Conservation (phyloP, 1,140 invertebrate species). For the Trichoplusia ni region DNA sequence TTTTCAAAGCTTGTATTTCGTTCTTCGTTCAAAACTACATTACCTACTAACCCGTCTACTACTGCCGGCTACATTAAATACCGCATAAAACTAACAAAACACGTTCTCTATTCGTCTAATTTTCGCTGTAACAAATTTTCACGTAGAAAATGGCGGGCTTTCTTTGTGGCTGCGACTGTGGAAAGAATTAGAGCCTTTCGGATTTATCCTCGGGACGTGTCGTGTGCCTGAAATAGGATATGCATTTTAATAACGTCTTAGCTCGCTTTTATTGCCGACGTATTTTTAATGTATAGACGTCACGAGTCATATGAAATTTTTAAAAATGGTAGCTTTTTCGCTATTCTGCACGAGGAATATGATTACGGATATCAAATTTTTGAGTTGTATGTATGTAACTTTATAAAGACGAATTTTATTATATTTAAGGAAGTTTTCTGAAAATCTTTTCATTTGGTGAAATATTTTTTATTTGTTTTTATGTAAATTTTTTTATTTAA, state of each 20-base stretch:
- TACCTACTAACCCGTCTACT: not conserved
- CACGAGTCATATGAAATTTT: constrained; percentile 12
- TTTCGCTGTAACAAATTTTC: constrained; percentile 16
- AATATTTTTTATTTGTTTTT: too few relatives aligned
- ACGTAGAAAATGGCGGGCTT: constrained; percentile 3
- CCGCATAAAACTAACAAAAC: constrained; percentile 4
- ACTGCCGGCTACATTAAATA: not conserved
- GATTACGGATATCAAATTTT: not conserved
- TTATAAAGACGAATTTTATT: too few relatives aligned
- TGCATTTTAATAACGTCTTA: constrained; percentile 34
- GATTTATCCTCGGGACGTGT: constrained; percentile 29
- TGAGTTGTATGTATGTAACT: not conserved
- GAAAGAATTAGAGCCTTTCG: constrained; percentile 19
- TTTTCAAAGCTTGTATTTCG: too few relatives aligned
- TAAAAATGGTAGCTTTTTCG: not conserved
- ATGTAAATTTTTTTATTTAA: too few relatives aligned
- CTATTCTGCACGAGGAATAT: not conserved
- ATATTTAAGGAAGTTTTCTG: too few relatives aligned
- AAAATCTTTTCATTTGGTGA: too few relatives aligned
- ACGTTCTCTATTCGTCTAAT: constrained; percentile 19
- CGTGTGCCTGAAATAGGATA: constrained; percentile 2
- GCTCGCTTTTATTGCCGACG: constrained; percentile 8
- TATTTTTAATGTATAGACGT: constrained; percentile 23
- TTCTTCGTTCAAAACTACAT: too few relatives aligned
- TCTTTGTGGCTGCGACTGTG: not conserved